phyloP scores from a whole-genome alignment of 2,113 vertebrate genomes.

The Archocentrus centrarchus region DNA sequence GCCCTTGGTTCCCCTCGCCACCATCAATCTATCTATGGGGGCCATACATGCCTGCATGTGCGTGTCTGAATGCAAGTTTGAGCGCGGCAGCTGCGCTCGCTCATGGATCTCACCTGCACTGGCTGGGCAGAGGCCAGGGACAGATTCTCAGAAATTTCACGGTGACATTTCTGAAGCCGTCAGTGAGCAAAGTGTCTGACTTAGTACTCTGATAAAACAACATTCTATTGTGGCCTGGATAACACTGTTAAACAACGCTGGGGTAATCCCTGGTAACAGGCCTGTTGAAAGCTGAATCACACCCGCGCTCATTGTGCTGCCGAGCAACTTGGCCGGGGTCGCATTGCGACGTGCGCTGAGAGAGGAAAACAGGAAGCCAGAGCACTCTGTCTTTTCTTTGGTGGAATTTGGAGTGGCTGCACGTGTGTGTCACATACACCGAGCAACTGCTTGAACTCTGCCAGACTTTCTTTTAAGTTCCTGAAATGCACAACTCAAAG shows the following conservation, averaged over 20 bases:
- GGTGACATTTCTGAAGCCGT: conserved; percentile 66
- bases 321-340: conserved; percentile 16
- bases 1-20: conserved; percentile 13
- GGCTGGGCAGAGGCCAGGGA: conserved; percentile 61
- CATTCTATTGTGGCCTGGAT: conserved; percentile 60
- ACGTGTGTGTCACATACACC: conserved; percentile 46
- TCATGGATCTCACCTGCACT: conserved; percentile 77
- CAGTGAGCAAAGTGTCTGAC: conserved; percentile 60
- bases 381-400: conserved; percentile 8
- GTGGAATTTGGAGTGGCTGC: conserved; percentile 52
- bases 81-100: conserved; percentile 68
- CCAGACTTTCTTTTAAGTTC: conserved; percentile 55
- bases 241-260: conserved; percentile 55
- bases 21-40: conserved; percentile 78
- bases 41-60: conserved; percentile 71
- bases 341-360: conserved; percentile 48
- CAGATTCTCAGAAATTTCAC: conserved; percentile 74
- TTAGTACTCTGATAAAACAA: conserved; percentile 66
- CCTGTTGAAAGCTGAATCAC: conserved; percentile 74
- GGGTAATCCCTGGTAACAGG: conserved; percentile 73
- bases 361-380: conserved; percentile 57
- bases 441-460: conserved; percentile 52
- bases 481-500: conserved; percentile 62
- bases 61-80: conserved; percentile 83
- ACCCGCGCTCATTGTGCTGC: conserved; percentile 30